Evolutionary conservation across 2,113 vertebrate species (phyloP).

Genomic region (Pristiophorus japonicus): DNA sequence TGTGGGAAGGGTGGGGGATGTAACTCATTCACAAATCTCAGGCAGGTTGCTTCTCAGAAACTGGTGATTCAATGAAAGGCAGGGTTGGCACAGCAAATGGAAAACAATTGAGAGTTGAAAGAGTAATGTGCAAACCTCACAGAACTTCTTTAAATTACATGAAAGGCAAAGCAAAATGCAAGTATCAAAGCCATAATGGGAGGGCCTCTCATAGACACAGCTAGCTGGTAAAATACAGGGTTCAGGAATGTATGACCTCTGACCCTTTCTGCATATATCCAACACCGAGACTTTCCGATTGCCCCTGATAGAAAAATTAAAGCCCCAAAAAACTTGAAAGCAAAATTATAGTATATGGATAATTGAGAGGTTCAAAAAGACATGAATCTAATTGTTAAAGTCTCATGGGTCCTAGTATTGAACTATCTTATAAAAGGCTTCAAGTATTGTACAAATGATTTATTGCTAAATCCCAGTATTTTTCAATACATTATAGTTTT

Average conservation of each 20-base stretch:
- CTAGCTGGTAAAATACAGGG: background rate
- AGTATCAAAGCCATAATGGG: background rate
- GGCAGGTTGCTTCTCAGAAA: background rate
- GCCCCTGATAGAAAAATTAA: background rate
- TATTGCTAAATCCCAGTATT: slow-evolving; percentile 99
- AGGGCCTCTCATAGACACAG: background rate
- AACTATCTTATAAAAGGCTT: slow-evolving; percentile 96
- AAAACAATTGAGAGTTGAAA: background rate
- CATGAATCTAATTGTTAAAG: slow-evolving; percentile 95
- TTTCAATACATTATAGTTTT: slow-evolving; percentile 99
- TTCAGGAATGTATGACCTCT: background rate
- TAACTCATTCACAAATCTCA: background rate
- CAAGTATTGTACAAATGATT: slow-evolving; percentile 95
- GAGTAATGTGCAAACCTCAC: background rate
- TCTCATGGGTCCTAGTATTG: slow-evolving; percentile 83
- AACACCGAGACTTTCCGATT: background rate
- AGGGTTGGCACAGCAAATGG: background rate
- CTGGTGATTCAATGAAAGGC: background rate
- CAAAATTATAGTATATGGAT: slow-evolving; percentile 92
- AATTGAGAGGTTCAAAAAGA: slow-evolving; percentile 96
- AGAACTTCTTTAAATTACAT: background rate
- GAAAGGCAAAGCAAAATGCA: background rate
- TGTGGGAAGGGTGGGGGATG: background rate
- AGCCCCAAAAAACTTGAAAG: slow-evolving; percentile 73
- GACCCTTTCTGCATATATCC: background rate